These are phyloP conservation scores for Drosophila saltans DNA, from an alignment of 1,140 invertebrate genomes.

Conservation along the genomic window DNA sequence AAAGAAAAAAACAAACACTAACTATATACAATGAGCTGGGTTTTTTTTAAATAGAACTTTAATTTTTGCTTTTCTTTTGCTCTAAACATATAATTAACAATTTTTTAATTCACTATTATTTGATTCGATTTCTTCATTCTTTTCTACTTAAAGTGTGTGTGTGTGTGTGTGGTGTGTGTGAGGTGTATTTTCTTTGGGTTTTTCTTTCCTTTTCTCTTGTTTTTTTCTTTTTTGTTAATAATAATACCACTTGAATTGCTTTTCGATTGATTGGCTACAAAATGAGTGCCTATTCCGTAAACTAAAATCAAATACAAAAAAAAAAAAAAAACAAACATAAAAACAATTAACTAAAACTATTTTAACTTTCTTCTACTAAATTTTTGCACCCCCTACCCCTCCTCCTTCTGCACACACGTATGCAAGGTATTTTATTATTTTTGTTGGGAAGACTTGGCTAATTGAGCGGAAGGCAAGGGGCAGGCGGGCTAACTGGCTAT, in stretches of 20 bases:
- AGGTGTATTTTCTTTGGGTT: slow-evolving; percentile 23
- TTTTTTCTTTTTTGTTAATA: slow-evolving; percentile 21
- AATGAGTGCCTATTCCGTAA: slow-evolving; percentile 1
- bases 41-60: neutral
- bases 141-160: neutral
- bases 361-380: slow-evolving; percentile 33
- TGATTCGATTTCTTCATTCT: neutral
- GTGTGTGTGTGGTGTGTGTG: slow-evolving; percentile 39
- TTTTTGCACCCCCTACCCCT: neutral
- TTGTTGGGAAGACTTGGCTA: slow-evolving; percentile 19
- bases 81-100: slow-evolving; percentile 5
- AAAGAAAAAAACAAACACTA: neutral
- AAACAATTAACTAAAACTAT: slow-evolving; percentile 59
- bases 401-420: slow-evolving; percentile 15
- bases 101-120: neutral
- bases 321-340: slow-evolving; percentile 31
- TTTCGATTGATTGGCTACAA: slow-evolving; percentile 42
- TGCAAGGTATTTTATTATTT: neutral
- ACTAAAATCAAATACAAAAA: slow-evolving; percentile 24
- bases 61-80: too few species aligned
- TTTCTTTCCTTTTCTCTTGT: neutral
- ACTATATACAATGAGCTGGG: slow-evolving; percentile 2
- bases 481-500: neutral
- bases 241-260: slow-evolving; percentile 79
- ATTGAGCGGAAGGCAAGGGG: slow-evolving; percentile 10